phyloP scores from a whole-genome alignment of 2,113 vertebrate genomes.

The Trachemys scripta region DNA sequence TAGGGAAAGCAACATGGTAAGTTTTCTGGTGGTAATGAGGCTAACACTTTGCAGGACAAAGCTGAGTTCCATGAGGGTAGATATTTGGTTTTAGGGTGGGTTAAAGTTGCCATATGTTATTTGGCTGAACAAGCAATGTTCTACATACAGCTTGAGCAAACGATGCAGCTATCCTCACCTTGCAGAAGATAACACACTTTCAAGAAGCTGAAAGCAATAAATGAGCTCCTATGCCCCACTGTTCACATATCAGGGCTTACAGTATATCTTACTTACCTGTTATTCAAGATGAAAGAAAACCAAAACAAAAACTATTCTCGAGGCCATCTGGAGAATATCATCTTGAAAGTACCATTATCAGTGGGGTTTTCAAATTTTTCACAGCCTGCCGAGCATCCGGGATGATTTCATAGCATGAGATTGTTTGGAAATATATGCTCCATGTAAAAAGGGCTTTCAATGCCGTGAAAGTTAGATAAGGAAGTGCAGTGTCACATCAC shows the following conservation, averaged over 20 bases:
- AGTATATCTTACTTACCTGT: background rate
- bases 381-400: accelerated
- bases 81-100: background rate
- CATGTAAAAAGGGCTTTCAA: background rate
- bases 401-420: background rate
- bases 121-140: background rate
- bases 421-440: background rate
- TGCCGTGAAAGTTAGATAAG: background rate
- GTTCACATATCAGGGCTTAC: background rate
- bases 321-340: background rate
- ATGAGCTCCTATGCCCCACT: background rate
- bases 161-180: background rate
- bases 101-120: background rate
- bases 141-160: background rate
- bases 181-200: accelerated
- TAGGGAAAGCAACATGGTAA: background rate
- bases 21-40: background rate
- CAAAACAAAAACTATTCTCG: background rate
- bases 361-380: background rate
- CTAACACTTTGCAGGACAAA: background rate
- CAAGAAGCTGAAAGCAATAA: background rate
- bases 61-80: background rate
- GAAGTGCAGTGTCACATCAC: background rate
- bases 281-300: background rate
- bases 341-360: background rate